Evolutionary conservation across 1,140 invertebrate species (phyloP), one percentile per base, ranked within the genome.

Genomic region (Tetramorium simillimum): DNA sequence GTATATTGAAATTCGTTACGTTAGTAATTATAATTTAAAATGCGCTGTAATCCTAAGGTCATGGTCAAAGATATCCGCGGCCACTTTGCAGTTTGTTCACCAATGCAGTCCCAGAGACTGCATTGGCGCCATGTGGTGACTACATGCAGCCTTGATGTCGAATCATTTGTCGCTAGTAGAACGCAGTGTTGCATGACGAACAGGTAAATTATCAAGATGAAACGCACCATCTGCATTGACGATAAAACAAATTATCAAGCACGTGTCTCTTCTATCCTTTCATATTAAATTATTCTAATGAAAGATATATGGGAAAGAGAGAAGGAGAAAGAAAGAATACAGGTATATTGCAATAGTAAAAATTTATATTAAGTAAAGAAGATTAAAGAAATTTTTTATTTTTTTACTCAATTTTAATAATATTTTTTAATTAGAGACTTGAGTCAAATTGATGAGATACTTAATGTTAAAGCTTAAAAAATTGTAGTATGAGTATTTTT

Each of bases 21-120:
- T 62, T 46, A 46, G 43, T 24, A 77, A 77, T 77, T 24, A 60
- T 43, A 60, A 76, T 76, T 37, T 43, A 62, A 77, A 77, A 9
- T 21, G 0, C 40, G 5, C 10, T 49, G 18, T 33, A 63, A 65
- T 43, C 43, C 60, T 21, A 65, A 12, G 43, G 24, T 78, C 60
- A 78, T 21, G 60, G 21, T 16, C 60, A 49, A 18, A 78, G 58
- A 65, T 51, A 78, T 63, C 43, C 9, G 24, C 21, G 21, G n/a
- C 37, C 18, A 63, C 40, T 63, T 78, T 9, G 28, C 18, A 12
- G 12, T 16, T 78, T 78, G 5, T 49, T 49, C 40, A 40, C 24
- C 2, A 37, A 65, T 63, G 12, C 28, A 78, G 5, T 65, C 76
- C 16, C 2, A 18, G 49, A 72, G 69, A 72, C 24, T 37, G 24